phyloP scores from a whole-genome alignment of 2,888 invertebrate genomes.

The Ligdia adustata region DNA sequence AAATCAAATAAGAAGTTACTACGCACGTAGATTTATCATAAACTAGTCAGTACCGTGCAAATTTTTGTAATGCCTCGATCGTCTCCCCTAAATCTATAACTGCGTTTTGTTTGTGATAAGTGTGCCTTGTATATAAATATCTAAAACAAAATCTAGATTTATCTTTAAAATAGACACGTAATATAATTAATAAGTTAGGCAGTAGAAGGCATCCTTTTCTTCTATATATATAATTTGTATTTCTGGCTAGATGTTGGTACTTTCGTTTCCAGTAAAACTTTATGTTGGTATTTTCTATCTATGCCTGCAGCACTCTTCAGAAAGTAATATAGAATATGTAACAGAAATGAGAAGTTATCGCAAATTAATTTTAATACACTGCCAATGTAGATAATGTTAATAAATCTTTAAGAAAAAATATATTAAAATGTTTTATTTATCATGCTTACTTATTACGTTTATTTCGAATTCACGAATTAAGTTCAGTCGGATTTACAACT shows the following conservation, averaged over 20 bases:
- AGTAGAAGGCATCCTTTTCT: slow-evolving; percentile 1
- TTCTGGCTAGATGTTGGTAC: not conserved
- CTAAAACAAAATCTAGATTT: slow-evolving; percentile 15
- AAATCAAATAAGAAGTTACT: not conserved
- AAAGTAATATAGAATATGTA: not conserved
- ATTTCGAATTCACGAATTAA: no score
- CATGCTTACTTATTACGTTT: no score
- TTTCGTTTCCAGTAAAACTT: slow-evolving; percentile 2
- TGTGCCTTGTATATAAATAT: slow-evolving; percentile 22
- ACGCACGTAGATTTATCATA: slow-evolving; percentile 2
- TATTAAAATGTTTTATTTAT: slow-evolving; percentile 20
- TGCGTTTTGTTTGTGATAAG: slow-evolving; percentile 22
- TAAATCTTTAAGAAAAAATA: slow-evolving; percentile 43
- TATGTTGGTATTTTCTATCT: not conserved
- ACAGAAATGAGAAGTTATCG: slow-evolving; percentile 16
- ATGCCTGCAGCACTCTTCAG: not conserved
- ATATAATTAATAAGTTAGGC: slow-evolving; percentile 15
- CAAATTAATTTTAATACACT: slow-evolving; percentile 52
- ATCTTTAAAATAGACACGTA: slow-evolving; percentile 4
- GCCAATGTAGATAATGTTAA: slow-evolving; percentile 76
- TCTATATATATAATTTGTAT: not conserved
- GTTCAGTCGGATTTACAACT: no score
- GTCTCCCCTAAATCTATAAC: not conserved
- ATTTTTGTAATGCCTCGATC: not conserved
- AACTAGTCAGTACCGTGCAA: slow-evolving; percentile 11